phyloP scores from a whole-genome alignment of 2,888 invertebrate genomes.

The Isoperla grammatica region DNA sequence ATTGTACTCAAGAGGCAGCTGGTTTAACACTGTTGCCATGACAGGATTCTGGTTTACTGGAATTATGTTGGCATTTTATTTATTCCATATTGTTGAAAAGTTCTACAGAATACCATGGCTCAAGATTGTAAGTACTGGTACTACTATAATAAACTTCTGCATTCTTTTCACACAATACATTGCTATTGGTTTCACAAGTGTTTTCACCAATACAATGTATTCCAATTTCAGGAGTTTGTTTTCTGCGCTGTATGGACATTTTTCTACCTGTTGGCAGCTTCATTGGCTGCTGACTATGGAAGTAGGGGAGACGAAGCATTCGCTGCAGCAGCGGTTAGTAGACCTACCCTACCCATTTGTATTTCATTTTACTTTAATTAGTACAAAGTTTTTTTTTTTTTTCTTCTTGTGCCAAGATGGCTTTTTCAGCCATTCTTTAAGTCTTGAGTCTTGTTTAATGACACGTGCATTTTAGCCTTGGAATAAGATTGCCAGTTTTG shows the following conservation, averaged over 20 bases:
- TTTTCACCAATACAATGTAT: too few species aligned
- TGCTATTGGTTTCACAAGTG: too few species aligned
- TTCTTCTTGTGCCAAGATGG: too few species aligned
- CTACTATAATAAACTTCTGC: too few species aligned
- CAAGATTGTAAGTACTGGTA: constrained; percentile 57
- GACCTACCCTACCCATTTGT: too few species aligned
- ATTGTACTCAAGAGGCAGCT: constrained; percentile 56
- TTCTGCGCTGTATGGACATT: constrained; percentile 69
- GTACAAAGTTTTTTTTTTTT: too few species aligned
- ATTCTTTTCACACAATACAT: too few species aligned
- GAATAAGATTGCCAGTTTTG: too few species aligned
- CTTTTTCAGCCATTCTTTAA: too few species aligned
- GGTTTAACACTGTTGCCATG: constrained; percentile 75
- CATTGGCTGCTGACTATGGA: constrained; percentile 53
- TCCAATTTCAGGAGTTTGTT: constrained; percentile 55
- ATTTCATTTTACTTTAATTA: neutral
- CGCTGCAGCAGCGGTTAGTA: constrained; percentile 68
- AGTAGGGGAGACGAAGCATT: constrained; percentile 55
- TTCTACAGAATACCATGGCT: constrained; percentile 83
- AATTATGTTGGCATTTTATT: constrained; percentile 68
- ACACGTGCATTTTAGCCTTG: too few species aligned
- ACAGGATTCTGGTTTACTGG: constrained; percentile 81
- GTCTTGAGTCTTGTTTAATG: too few species aligned
- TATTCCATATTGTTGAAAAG: constrained; percentile 82
- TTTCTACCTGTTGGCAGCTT: constrained; percentile 69